Percentiles rank a stretch among this genome's conserved stretches.
phyloP scores from a whole-genome alignment of 2,797 vertebrate species.

The Megalops cyprinoides region DNA sequence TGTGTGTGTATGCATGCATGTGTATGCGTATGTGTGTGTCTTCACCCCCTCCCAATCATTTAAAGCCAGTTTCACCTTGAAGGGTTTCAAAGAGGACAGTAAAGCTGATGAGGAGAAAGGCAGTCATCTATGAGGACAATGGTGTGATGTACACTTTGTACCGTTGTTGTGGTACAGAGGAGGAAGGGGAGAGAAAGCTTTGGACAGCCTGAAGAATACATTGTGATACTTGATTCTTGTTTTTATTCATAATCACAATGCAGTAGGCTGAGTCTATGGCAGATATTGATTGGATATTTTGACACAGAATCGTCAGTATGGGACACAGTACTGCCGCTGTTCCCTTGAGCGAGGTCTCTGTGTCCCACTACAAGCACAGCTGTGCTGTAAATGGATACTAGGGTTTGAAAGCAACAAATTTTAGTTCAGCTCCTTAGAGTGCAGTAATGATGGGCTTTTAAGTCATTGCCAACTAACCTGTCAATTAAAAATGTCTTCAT shows the following conservation, averaged over 20 bases:
- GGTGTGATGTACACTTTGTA: not conserved
- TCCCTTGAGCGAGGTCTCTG: not conserved
- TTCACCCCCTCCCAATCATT: slow-evolving; percentile 40
- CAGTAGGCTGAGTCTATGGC: not conserved
- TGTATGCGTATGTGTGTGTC: slow-evolving; percentile 51
- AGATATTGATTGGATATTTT: not conserved
- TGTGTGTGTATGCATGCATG: slow-evolving; percentile 44
- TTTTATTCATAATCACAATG: not conserved
- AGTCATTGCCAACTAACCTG: too few relatives aligned
- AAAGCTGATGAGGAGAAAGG: slow-evolving; percentile 39
- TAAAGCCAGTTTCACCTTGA: slow-evolving; percentile 58
- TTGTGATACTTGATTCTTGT: too few relatives aligned
- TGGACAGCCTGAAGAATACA: too few relatives aligned
- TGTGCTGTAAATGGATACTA: not conserved
- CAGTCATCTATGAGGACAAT: slow-evolving; percentile 32
- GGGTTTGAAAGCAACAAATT: too few relatives aligned
- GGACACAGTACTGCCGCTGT: not conserved
- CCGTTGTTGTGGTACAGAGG: not conserved
- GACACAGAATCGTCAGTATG: not conserved
- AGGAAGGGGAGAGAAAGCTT: not conserved
- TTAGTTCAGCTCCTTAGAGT: not conserved
- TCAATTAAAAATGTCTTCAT: too few relatives aligned
- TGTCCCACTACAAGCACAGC: not conserved
- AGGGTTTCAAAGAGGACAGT: slow-evolving; percentile 51
- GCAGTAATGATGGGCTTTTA: not conserved